Percentiles rank a stretch among this genome's conserved stretches.
These are phyloP conservation scores for Zapus hudsonius DNA, from an alignment of 2,113 vertebrate species.

Conservation along the genomic window DNA sequence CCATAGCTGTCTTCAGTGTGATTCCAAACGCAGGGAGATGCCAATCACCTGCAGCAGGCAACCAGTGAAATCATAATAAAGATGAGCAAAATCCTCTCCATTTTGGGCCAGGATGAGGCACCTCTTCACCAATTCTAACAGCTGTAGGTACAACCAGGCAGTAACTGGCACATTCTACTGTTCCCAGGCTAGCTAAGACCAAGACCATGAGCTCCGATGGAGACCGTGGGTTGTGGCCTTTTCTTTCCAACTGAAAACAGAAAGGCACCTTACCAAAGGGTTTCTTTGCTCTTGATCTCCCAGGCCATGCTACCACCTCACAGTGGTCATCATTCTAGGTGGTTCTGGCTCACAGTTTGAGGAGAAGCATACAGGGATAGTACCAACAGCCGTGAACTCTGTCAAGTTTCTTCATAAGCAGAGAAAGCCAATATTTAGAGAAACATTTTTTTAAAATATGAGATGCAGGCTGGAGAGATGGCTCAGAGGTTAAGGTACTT, in stretches of 20 bases:
- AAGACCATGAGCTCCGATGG: not conserved
- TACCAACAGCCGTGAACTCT: not conserved
- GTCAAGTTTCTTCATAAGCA: not conserved
- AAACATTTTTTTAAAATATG: not conserved
- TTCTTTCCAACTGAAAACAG: not conserved
- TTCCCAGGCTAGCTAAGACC: not conserved
- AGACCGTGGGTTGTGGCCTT: too few species aligned
- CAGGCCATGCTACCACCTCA: not conserved
- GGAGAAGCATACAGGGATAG: not conserved
- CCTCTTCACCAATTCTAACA: not conserved
- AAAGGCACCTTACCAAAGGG: not conserved
- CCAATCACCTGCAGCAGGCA: constrained; percentile 11
- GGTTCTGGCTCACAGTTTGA: not conserved
- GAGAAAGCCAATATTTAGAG: not conserved
- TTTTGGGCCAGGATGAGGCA: not conserved
- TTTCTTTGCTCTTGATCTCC: not conserved
- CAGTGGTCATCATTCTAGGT: fast-evolving
- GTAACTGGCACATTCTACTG: not conserved
- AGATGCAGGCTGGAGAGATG: too few species aligned
- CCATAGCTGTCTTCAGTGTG: not conserved
- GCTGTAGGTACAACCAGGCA: too few species aligned
- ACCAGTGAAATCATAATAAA: constrained; percentile 28
- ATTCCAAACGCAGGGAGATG: not conserved
- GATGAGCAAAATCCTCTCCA: not conserved
- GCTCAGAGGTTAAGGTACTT: too few species aligned